Base-by-base conservation (phyloP, 2,888 invertebrate species). In the Branchinecta sandiegonensis region DNA sequence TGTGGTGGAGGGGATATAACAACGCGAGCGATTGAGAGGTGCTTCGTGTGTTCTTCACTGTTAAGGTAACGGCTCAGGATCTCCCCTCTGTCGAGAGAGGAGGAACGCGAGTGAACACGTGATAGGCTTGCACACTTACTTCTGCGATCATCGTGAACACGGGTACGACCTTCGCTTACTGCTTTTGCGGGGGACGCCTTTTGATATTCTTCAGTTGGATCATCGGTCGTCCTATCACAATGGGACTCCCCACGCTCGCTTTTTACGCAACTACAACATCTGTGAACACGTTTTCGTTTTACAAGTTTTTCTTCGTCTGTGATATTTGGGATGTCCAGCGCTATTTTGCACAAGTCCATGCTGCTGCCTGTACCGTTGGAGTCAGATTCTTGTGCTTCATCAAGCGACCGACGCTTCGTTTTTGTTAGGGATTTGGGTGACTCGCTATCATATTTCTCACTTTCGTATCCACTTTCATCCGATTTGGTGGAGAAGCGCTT, bases 401-500 rank as follows among this genome's bases (percentile, higher is more conserved):
- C 63, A 10, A 17, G n/a, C 63, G 23, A 56, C 12, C 23, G 63
- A 17, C 23, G n/a, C 23, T 56, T 56, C n/a, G 14, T 56, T 56
- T 56, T 56, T 37, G 37, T 37, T 3, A 37, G 37, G 63, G 63
- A 56, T 23, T 56, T 56, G 2, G 63, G 63, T 56, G 63, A 17
- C n/a, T 23, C 63, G 8, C 63, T 23, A 9, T 56, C 63, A 10
- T 23, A 56, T 23, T 56, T 56, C 23, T 56, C 63, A 56, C 63
- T 56, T 71, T 83, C 83, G 73, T 84, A 84, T 14, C 83, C 84
- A 73, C 83, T 83, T 74, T 83, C 84, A 72, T 83, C 83, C 11
- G 79, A 78, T 69, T 77, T 77, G 10, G 46, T 48, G 46, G 66
- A 64, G n/a, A 56, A 11, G n/a, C 63, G n/a, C 23, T 56, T 56